phyloP scores from a whole-genome alignment of 1,140 invertebrate species.

The Brachionus asplanchnoidis region DNA sequence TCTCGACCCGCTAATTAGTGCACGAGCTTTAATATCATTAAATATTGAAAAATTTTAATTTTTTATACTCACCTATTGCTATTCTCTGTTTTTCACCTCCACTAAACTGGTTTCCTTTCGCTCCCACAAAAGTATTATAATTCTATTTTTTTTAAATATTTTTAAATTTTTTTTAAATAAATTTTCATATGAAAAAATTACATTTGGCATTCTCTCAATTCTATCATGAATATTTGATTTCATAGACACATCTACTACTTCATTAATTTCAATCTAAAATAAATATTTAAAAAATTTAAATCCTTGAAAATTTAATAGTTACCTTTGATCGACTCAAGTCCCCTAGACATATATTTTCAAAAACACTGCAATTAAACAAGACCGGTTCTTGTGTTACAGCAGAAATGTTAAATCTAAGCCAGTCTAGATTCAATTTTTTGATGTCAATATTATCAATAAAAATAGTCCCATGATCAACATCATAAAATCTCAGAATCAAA shows the following conservation, averaged over 20 bases:
- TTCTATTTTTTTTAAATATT: slow-evolving; percentile 23
- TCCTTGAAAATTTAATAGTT: not conserved
- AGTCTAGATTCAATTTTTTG: slow-evolving; percentile 52
- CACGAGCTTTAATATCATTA: not conserved
- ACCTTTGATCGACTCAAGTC: slow-evolving; percentile 62
- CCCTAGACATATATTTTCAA: slow-evolving; percentile 63
- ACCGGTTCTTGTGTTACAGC: slow-evolving; percentile 78
- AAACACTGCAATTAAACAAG: slow-evolving; percentile 76
- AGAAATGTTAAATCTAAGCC: slow-evolving; percentile 64
- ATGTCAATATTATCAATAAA: slow-evolving; percentile 40
- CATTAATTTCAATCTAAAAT: slow-evolving; percentile 61
- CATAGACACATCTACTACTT: slow-evolving; percentile 73
- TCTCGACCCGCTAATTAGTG: slow-evolving; percentile 65
- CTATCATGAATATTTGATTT: slow-evolving; percentile 74
- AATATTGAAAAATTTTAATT: not conserved
- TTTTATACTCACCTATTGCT: not conserved
- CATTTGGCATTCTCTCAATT: slow-evolving; percentile 53
- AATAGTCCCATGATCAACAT: slow-evolving; percentile 38
- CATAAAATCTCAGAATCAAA: slow-evolving; percentile 55
- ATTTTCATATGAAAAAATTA: slow-evolving; percentile 48
- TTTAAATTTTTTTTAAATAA: not conserved
- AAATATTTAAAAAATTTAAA: not conserved
- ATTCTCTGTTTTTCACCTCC: slow-evolving; percentile 55
- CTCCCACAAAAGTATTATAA: slow-evolving; percentile 49
- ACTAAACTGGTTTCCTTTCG: no score